Base-by-base conservation (phyloP, 30 jellyfish, hydroid and myxozoan species). In the Morbakka virulenta region DNA sequence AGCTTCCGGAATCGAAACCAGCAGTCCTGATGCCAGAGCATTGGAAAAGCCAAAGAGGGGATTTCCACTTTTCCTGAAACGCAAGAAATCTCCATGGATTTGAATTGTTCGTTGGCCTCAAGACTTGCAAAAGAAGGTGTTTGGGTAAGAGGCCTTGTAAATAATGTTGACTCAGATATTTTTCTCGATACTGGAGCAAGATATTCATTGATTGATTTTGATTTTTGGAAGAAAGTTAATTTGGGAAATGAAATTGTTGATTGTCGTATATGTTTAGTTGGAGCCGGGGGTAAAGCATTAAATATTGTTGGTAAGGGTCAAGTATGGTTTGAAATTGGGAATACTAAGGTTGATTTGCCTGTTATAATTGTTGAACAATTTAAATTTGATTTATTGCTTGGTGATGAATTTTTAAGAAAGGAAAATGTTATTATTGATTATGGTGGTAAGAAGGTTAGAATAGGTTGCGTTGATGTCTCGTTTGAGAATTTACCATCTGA, bases 51-150 rank as follows among this genome's bases (percentile, higher is more conserved):
- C 3, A 20, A 3, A 3, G 25, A 53, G 25, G 69, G 21, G 6
- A 28, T n/a, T 28, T 3, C 21, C 21, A n/a, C 25, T 33, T 53
- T 33, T 53, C 69, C 69, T n/a, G 69, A 53, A n/a, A 6, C 69
- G 25, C 31, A 53, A 53, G 25, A n/a, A 3, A 53, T 53, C 21
- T n/a, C n/a, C n/a, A n/a, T n/a, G n/a, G 4, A 53, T 53, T 20
- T 53, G 21, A n/a, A 53, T 20, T 53, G 4, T 3, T 53, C 23
- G 21, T 53, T 53, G 21, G 23, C 25, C 31, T 53, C 69, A n/a
- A 53, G 69, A 53, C 23, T 53, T 28, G 69, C 69, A 33, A 53
- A 53, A n/a, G 69, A 53, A 53, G 69, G 69, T n/a, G 25, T 53
- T 53, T 53, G 69, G 69, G 4, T n/a, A n/a, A 53, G 21, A 33